Base-by-base conservation (phyloP, 2,888 invertebrate species). In the Salpingus planirostris region DNA sequence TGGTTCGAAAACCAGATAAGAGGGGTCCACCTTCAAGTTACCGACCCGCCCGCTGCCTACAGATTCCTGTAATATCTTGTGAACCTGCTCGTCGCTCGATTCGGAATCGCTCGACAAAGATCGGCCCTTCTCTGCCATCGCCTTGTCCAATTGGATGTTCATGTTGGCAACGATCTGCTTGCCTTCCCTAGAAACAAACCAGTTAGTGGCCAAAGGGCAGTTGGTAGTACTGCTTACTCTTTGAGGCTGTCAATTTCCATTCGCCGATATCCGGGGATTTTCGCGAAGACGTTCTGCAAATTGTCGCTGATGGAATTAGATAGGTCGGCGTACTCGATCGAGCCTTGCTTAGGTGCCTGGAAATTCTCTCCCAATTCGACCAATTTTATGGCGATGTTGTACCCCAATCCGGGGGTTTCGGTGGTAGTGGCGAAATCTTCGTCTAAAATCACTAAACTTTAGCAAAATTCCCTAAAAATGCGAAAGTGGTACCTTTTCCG, bases 1-100 rank as follows among this genome's bases (percentile, higher is more conserved):
- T 2, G 84, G 75, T 51, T 78, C 75, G 49, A 88, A 78, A 30
- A 80, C 74, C 36, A 89, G 64, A 58, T 80, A 89, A 37, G 79
- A 76, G 0, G 89, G 87, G 61, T 92, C 89, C 1, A 91, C 79
- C 13, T 76, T 78, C 1, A 91, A 62, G 15, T 81, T 79, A 1
- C 90, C 91, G 4, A 89, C 79, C 50, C 70, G 72, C 3, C 89
- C 90, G 1, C 68, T 71, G 2, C 75, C 69, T 1, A 92, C 69
- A 6, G 81, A 80, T 23, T 84, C 81, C 37, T 73, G 64, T 2
- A 91, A 65, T 0, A 77, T 74, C 13, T 73, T 65, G 55, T 79
- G 72, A 51, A 64, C 49, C 33, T 56, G 47, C 21, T 59, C 57
- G 30, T 61, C 56, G 27, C 54, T 56, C 12, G 50, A 51, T 23